Percentiles rank a stretch among this genome's conserved stretches.
Evolutionary conservation across 2,113 vertebrate genomes (phyloP).

Genomic region (Andinoacara biseriatus): DNA sequence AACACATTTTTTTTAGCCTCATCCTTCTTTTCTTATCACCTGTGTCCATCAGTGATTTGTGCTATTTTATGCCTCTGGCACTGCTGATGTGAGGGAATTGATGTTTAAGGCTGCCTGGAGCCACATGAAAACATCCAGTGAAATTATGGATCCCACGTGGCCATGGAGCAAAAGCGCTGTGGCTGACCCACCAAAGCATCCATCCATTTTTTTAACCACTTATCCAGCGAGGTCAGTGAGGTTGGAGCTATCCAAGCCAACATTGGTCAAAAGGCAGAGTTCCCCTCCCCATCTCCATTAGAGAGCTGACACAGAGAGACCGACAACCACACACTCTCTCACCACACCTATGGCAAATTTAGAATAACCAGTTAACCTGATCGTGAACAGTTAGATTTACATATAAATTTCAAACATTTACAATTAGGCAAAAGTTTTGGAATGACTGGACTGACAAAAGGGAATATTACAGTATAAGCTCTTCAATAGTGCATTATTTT

Average conservation of each 20-base stretch:
- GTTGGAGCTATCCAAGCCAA: neutral
- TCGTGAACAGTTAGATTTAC: neutral
- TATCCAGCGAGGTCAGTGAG: neutral
- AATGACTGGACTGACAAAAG: neutral
- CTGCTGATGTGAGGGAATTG: conserved; percentile 32
- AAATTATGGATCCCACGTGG: neutral
- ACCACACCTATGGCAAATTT: neutral
- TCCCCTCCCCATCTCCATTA: neutral
- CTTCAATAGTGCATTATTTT: neutral
- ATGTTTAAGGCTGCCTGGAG: neutral
- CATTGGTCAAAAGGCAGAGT: neutral
- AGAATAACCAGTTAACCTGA: neutral
- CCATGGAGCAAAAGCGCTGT: neutral
- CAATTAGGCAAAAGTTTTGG: neutral
- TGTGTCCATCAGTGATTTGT: conserved; percentile 38
- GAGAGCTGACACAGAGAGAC: neutral
- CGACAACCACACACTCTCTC: neutral
- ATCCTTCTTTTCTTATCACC: conserved; percentile 23
- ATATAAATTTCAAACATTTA: neutral
- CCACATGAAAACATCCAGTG: neutral
- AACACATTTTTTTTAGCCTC: neutral
- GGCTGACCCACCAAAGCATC: neutral
- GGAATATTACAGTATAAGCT: neutral
- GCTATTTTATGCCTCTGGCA: conserved; percentile 19
- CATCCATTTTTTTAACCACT: conserved; percentile 1